Evolutionary conservation across 2,797 vertebrate species (phyloP).

Genomic region (Argentina silus): DNA sequence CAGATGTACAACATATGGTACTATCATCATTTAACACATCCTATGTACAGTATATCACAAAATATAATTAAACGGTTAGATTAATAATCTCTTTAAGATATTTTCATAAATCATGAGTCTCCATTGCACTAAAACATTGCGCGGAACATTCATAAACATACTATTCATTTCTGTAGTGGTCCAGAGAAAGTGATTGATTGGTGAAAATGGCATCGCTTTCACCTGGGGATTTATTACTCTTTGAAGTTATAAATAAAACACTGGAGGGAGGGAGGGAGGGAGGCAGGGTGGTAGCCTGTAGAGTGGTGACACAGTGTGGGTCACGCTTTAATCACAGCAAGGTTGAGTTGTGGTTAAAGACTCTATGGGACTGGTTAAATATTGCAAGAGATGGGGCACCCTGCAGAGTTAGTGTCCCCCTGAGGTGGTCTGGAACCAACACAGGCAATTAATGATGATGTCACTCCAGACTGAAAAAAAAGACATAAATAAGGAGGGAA

Average conservation of each 20-base stretch:
- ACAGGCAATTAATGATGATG: conserved; percentile 33
- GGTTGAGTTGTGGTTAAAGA: conserved; percentile 41
- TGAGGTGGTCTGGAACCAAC: conserved; percentile 34
- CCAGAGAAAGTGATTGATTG: conserved; percentile 66
- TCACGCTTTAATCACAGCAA: conserved; percentile 71
- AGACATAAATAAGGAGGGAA: conserved; percentile 16
- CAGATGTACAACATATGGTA: not conserved
- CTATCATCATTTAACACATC: conserved; percentile 24
- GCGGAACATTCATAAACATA: conserved; percentile 40
- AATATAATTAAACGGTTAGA: conserved; percentile 34
- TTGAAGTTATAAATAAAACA: conserved; percentile 74
- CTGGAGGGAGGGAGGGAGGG: conserved; percentile 49
- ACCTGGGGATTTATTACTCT: conserved; percentile 71
- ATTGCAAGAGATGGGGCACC: conserved; percentile 44
- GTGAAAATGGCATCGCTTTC: conserved; percentile 75
- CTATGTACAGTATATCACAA: conserved; percentile 16
- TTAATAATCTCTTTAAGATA: conserved; percentile 42
- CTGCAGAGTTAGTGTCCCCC: conserved; percentile 40
- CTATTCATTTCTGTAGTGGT: conserved; percentile 35
- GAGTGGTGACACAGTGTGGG: conserved; percentile 58
- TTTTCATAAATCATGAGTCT: conserved; percentile 7
- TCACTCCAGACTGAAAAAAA: conserved; percentile 38
- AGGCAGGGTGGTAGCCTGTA: conserved; percentile 52
- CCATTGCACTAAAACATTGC: conserved; percentile 14
- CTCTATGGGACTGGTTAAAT: conserved; percentile 36